These are phyloP conservation scores for Oxycera nigricornis DNA, from an alignment of 2,888 invertebrate genomes.

Conservation along the genomic window DNA sequence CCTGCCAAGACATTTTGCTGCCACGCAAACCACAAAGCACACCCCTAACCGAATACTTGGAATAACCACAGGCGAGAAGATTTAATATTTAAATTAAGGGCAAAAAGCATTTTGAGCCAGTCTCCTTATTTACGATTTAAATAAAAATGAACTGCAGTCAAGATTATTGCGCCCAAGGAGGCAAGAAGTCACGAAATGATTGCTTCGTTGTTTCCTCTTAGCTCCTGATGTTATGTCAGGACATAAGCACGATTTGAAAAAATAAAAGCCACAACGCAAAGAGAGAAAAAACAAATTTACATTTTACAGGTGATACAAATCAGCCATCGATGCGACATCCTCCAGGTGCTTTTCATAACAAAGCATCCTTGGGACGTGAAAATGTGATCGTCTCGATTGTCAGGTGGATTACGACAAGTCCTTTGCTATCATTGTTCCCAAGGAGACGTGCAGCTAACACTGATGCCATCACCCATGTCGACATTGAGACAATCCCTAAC, in stretches of 20 bases:
- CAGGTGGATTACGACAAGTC: constrained; percentile 25
- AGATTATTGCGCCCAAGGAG: no score
- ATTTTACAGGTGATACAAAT: constrained; percentile 57
- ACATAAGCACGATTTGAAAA: constrained; percentile 7
- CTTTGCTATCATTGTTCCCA: constrained; percentile 5
- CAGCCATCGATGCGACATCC: constrained; percentile 62
- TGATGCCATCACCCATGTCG: background rate
- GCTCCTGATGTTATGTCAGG: background rate
- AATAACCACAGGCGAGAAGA: constrained; percentile 36
- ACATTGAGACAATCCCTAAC: background rate
- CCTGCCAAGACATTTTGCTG: background rate
- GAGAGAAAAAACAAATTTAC: background rate
- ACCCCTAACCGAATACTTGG: background rate
- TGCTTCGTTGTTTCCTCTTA: background rate
- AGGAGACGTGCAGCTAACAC: background rate
- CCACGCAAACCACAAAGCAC: background rate
- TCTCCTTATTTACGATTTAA: background rate
- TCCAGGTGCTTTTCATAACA: constrained; percentile 62
- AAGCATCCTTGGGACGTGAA: constrained; percentile 54
- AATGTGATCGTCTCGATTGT: constrained; percentile 33
- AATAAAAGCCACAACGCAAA: constrained; percentile 1
- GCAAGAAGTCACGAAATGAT: constrained; percentile 9
- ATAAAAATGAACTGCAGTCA: background rate
- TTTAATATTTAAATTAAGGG: constrained; percentile 31
- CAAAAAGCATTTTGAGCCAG: background rate